Conservation (phyloP, 2,888 invertebrate genomes). For the Eilema griseolum region DNA sequence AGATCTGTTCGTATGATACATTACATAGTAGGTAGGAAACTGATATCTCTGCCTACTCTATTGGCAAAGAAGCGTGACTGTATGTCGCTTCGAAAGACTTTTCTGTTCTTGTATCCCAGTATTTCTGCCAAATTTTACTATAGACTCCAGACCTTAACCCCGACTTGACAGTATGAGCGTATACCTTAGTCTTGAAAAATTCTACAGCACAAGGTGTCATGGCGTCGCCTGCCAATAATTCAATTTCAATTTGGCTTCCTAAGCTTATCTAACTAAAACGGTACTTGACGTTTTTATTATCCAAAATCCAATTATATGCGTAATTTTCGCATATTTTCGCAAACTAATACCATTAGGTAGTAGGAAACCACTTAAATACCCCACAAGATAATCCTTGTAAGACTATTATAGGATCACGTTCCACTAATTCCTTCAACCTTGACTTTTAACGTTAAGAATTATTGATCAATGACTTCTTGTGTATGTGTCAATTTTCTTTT, state of each 20-base stretch:
- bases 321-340: slow-evolving; percentile 20
- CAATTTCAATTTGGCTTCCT: slow-evolving; percentile 1
- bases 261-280: slow-evolving; percentile 5
- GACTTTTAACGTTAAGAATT: slow-evolving; percentile 19
- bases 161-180: background rate
- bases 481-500: no score
- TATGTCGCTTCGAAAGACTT: no score
- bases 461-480: background rate
- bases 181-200: background rate
- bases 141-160: background rate
- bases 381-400: slow-evolving; percentile 39
- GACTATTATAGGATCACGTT: slow-evolving; percentile 40
- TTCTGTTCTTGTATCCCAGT: no score
- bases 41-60: no score
- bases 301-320: slow-evolving; percentile 16
- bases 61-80: no score
- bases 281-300: background rate
- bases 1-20: no score
- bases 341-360: slow-evolving; percentile 17
- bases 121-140: background rate
- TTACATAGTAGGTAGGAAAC: no score
- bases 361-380: slow-evolving; percentile 48
- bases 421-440: slow-evolving; percentile 30
- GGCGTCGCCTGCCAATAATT: background rate
- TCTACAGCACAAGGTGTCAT: background rate